These are phyloP conservation scores for Daboia siamensis DNA, from an alignment of 2,113 vertebrate genomes.

Conservation along the genomic window DNA sequence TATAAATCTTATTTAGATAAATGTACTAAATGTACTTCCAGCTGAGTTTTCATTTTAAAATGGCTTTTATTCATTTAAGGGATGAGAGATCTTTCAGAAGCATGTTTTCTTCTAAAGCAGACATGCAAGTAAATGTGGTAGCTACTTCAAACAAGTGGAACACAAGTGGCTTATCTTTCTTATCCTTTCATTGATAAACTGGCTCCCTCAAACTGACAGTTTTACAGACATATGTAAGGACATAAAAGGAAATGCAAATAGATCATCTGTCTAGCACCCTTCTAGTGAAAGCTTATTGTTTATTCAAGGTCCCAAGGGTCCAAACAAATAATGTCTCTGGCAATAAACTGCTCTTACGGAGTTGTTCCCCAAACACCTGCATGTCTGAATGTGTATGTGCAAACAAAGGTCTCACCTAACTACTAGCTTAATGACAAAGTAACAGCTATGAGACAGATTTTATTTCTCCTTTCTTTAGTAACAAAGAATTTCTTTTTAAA, in stretches of 20 bases:
- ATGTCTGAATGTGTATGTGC: slow-evolving; percentile 13
- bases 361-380: slow-evolving; percentile 24
- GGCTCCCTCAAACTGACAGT: slow-evolving; percentile 74
- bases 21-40: slow-evolving; percentile 15
- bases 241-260: slow-evolving; percentile 80
- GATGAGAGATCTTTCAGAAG: slow-evolving; percentile 43
- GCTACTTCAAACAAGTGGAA: slow-evolving; percentile 85
- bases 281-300: slow-evolving; percentile 66
- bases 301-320: slow-evolving; percentile 65
- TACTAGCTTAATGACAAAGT: slow-evolving; percentile 17
- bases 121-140: slow-evolving; percentile 71
- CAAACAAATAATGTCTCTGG: slow-evolving; percentile 65
- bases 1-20: slow-evolving; percentile 18
- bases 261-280: slow-evolving; percentile 71
- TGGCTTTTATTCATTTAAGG: slow-evolving; percentile 19
- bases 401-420: slow-evolving; percentile 27
- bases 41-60: slow-evolving; percentile 24
- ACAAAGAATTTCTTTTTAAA: slow-evolving; percentile 8
- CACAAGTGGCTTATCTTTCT: slow-evolving; percentile 85
- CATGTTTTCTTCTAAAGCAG: slow-evolving; percentile 56
- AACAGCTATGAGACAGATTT: neutral
- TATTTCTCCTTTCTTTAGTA: neutral
- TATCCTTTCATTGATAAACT: slow-evolving; percentile 81
- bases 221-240: slow-evolving; percentile 78
- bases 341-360: slow-evolving; percentile 63